These are phyloP conservation scores for Nipponia nippon DNA, from an alignment of 2,113 vertebrate genomes.

Conservation along the genomic window DNA sequence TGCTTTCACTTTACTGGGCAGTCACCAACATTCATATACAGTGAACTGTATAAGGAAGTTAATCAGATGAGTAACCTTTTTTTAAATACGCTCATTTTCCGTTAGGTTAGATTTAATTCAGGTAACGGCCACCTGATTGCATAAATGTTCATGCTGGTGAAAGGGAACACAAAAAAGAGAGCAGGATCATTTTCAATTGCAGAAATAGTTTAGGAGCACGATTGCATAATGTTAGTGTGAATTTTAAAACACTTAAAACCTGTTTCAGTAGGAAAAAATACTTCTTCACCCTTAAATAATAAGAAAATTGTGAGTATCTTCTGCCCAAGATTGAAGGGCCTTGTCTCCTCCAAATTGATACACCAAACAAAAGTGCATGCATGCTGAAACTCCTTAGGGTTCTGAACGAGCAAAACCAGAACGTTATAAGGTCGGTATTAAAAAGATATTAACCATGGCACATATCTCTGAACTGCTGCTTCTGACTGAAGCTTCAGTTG, in stretches of 20 bases:
- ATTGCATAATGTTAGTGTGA: background rate
- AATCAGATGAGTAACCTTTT: background rate
- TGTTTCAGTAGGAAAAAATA: background rate
- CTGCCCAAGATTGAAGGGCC: background rate
- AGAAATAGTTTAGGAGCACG: background rate
- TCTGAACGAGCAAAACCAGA: background rate
- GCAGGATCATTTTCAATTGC: background rate
- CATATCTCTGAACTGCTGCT: background rate
- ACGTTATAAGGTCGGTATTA: background rate
- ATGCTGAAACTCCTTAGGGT: background rate
- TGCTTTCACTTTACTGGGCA: background rate
- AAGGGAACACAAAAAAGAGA: background rate
- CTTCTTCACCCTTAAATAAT: background rate
- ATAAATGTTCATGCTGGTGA: background rate
- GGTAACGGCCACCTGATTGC: background rate
- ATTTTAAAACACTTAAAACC: background rate
- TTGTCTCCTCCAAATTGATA: background rate
- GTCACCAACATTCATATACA: rapidly evolving
- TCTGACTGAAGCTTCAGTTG: background rate
- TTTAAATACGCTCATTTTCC: background rate
- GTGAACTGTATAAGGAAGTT: background rate
- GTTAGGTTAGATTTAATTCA: background rate
- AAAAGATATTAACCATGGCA: background rate
- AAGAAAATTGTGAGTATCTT: background rate
- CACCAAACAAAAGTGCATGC: rapidly evolving